phyloP scores from a whole-genome alignment of 2,888 invertebrate genomes.

The Pocota personata region DNA sequence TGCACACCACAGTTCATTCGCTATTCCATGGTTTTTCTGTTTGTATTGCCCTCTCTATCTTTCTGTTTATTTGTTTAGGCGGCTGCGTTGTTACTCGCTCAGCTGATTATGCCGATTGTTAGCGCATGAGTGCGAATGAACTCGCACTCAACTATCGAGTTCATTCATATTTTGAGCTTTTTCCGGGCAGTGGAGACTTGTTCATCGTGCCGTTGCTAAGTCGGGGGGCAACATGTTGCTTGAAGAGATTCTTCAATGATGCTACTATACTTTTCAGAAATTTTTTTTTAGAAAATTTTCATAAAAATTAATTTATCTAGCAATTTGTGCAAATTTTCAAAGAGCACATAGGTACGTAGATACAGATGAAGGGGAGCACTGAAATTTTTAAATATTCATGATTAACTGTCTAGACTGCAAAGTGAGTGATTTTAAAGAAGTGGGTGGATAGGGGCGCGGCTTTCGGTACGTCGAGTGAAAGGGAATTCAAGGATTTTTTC shows the following conservation, averaged over 20 bases:
- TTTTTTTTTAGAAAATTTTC: background rate
- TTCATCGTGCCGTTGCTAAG: constrained; percentile 7
- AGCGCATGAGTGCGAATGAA: constrained; percentile 1
- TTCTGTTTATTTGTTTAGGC: background rate
- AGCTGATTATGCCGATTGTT: constrained; percentile 5
- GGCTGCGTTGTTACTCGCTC: background rate
- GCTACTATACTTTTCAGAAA: background rate
- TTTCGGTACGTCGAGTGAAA: background rate
- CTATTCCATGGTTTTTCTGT: background rate
- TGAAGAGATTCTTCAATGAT: background rate
- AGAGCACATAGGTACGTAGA: background rate
- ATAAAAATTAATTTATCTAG: background rate
- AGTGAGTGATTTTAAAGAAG: background rate
- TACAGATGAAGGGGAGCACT: background rate
- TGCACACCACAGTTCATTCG: constrained; percentile 7
- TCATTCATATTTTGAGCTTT: constrained; percentile 2
- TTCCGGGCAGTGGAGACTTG: constrained; percentile 15
- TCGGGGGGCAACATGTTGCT: constrained; percentile 3
- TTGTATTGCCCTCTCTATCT: background rate
- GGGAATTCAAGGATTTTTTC: constrained; percentile 24
- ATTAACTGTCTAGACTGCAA: background rate
- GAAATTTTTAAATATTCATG: background rate
- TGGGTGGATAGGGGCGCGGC: background rate
- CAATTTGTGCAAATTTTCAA: background rate
- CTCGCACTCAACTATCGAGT: background rate